A percentile compares a stretch with the other conserved stretches of the same genome.
These are phyloP conservation scores for Temnothorax unifasciatus DNA, from an alignment of 2,888 invertebrate species.

Conservation along the genomic window DNA sequence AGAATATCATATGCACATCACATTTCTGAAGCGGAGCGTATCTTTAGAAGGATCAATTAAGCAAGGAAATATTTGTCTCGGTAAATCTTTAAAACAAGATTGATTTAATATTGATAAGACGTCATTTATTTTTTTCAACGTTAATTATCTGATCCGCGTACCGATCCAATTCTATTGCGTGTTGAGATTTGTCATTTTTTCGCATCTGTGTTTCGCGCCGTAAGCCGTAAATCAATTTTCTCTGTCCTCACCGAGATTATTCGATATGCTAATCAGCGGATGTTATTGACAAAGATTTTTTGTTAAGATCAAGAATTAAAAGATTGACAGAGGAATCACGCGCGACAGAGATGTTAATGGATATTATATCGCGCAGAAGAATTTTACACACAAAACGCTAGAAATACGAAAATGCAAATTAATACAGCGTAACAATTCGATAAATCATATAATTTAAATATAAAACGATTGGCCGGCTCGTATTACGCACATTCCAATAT, in stretches of 20 bases:
- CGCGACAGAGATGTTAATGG: slow-evolving; percentile 8
- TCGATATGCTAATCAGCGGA: slow-evolving; percentile 7
- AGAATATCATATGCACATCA: neutral
- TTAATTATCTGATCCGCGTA: slow-evolving; percentile 14
- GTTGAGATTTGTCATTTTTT: slow-evolving; percentile 1
- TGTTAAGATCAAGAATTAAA: slow-evolving; percentile 16
- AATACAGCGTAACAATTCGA: slow-evolving; percentile 43
- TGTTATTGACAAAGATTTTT: slow-evolving; percentile 15
- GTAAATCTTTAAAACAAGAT: neutral
- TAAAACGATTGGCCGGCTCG: slow-evolving; percentile 38
- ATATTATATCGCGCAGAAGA: slow-evolving; percentile 25
- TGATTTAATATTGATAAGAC: slow-evolving; percentile 17
- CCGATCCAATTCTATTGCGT: neutral
- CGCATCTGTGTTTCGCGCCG: neutral
- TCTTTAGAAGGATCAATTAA: neutral
- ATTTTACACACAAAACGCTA: slow-evolving; percentile 39
- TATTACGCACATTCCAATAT: slow-evolving; percentile 30
- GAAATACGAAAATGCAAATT: slow-evolving; percentile 45
- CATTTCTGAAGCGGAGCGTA: neutral
- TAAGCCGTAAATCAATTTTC: slow-evolving; percentile 6
- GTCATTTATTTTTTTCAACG: slow-evolving; percentile 1
- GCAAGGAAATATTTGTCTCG: neutral
- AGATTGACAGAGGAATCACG: neutral
- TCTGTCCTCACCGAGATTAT: slow-evolving; percentile 21
- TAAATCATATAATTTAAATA: slow-evolving; percentile 52